Conservation (phyloP, 2,888 invertebrate species). For the Petrophora chlorosata region DNA sequence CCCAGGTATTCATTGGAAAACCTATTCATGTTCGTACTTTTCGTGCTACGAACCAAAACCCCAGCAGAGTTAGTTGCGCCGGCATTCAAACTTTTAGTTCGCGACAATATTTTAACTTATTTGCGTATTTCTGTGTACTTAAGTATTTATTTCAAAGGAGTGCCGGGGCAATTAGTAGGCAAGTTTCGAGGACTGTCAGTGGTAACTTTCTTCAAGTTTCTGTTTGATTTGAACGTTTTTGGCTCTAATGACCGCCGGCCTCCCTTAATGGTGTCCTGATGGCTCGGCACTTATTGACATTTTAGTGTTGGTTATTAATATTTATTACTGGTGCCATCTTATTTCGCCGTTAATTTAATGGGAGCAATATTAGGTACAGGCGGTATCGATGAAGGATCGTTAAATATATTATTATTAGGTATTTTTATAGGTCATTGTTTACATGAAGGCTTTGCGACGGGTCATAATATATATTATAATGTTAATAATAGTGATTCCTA, state of each 20-base stretch:
- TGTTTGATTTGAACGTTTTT: slow-evolving; percentile 73
- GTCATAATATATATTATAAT: not conserved
- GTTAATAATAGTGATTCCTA: too few species aligned
- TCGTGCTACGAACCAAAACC: too few species aligned
- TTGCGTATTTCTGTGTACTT: slow-evolving; percentile 48
- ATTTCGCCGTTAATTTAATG: slow-evolving; percentile 41
- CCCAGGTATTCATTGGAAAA: too few species aligned
- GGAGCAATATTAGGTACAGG: slow-evolving; percentile 23
- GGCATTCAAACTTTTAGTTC: slow-evolving; percentile 14
- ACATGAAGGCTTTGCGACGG: not conserved
- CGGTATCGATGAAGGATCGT: slow-evolving; percentile 24
- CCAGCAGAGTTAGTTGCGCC: not conserved
- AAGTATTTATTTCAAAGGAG: slow-evolving; percentile 50
- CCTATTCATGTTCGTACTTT: too few species aligned
- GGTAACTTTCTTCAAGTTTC: slow-evolving; percentile 57
- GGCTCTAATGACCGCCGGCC: slow-evolving; percentile 65
- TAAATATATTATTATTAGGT: slow-evolving; percentile 29
- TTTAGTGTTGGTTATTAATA: slow-evolving; percentile 60
- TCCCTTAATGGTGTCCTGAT: slow-evolving; percentile 59
- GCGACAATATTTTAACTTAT: slow-evolving; percentile 31
- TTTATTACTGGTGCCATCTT: slow-evolving; percentile 53
- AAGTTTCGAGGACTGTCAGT: slow-evolving; percentile 58
- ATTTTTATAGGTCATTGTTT: slow-evolving; percentile 27
- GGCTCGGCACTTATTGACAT: slow-evolving; percentile 61
- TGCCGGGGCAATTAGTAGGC: slow-evolving; percentile 41